Evolutionary conservation across 2,113 vertebrate species (phyloP), one percentile per base, ranked within the genome.

Genomic region (Alligator sinensis): DNA sequence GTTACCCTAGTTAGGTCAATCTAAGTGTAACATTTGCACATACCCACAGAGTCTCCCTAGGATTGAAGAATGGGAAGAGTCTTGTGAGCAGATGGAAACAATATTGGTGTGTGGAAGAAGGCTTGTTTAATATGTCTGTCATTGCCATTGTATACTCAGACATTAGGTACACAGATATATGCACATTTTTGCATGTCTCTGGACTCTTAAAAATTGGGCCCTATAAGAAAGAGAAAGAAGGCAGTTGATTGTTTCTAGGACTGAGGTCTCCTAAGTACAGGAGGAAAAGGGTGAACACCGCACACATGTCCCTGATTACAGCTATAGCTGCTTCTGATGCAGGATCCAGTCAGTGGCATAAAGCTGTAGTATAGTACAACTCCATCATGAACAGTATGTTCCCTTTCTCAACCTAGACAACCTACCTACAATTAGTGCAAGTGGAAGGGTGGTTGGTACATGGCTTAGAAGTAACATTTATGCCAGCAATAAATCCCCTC

Each of bases 81-180:
- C 57, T 2, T n/a, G 2, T 15, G 85, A 28, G 3, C 7, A 82
- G 82, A 22, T 19, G n/a, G 66, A 11, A 18, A 63, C 61, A 2
- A 2, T 60, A 78, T 14, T 2, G 22, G 4, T 63, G 3, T 1
- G 2, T 38, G 25, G 27, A 14, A 2, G 28, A 68, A 68, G 28
- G 8, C 12, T 77, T 1, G 22, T 14, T 27, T n/a, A 17, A 5
- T 80, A 63, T 61, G 22, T 57, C 18, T 75, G 68, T 62, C 47
- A 60, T 68, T 17, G 30, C 7, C 4, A 9, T 22, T 12, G 0
- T 21, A 57, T 55, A 2, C 21, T 47, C 11, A 9, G 19, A 77
- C 30, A 84, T 25, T 62, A 8, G 0, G 0, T 30, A 2, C 2
- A 22, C 54, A n/a, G 38, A 13, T 47, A 60, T 74, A 8, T 6